These are phyloP conservation scores for Chelon labrosus DNA, from an alignment of 2,797 vertebrate genomes.

Conservation along the genomic window DNA sequence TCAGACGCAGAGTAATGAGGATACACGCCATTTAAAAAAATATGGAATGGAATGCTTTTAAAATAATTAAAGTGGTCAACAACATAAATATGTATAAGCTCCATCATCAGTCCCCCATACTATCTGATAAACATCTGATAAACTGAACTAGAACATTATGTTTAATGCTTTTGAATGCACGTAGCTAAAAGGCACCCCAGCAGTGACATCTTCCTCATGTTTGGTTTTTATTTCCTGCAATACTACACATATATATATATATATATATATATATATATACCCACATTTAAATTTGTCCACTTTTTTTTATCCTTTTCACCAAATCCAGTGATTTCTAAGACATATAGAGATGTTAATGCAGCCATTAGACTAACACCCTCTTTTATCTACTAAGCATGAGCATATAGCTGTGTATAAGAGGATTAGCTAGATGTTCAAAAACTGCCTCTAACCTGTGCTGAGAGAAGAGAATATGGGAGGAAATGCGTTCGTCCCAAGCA, in stretches of 20 bases:
- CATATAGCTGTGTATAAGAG: slow-evolving; percentile 69
- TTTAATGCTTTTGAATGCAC: not conserved
- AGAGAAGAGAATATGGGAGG: slow-evolving; percentile 17
- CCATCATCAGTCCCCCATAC: not conserved
- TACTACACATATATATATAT: too few relatives aligned
- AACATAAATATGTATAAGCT: too few relatives aligned
- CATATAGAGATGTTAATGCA: slow-evolving; percentile 47
- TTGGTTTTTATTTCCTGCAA: not conserved
- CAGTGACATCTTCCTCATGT: not conserved
- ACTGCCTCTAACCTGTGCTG: slow-evolving; percentile 49
- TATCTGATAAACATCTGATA: not conserved
- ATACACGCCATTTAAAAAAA: not conserved
- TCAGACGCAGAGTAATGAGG: not conserved
- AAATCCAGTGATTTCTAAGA: slow-evolving; percentile 42
- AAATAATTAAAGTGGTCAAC: not conserved
- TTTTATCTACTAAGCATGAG: slow-evolving; percentile 66
- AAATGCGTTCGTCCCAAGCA: not conserved
- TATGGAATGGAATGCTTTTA: too few relatives aligned
- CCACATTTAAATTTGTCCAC: slow-evolving; percentile 6
- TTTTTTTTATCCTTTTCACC: slow-evolving; percentile 36
- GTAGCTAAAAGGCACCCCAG: not conserved
- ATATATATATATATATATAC: too few relatives aligned
- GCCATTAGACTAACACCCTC: slow-evolving; percentile 52
- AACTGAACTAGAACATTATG: not conserved
- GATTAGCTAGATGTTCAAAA: slow-evolving; percentile 70